Conservation (phyloP, 2,113 vertebrate species). For the Sinocyclocheilus anshuiensis region DNA sequence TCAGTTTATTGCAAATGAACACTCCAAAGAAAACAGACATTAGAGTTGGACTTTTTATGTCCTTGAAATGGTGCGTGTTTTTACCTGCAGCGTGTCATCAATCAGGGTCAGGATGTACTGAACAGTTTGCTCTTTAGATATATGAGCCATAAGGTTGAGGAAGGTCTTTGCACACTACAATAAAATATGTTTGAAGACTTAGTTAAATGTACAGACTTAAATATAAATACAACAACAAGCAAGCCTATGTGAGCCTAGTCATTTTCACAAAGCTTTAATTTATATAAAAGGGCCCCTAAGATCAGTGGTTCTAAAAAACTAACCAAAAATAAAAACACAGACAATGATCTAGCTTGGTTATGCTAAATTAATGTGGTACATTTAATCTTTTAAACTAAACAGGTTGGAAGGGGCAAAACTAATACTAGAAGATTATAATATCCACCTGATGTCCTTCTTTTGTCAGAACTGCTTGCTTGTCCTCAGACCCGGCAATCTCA, state of each 20-base stretch:
- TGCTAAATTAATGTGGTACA: not conserved
- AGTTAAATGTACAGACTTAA: not conserved
- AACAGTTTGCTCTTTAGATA: constrained; percentile 99
- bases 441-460: constrained; percentile 93
- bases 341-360: not conserved
- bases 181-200: not conserved
- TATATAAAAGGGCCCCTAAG: not conserved
- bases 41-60: not conserved
- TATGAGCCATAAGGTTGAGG: constrained; percentile 98
- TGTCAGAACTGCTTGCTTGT: constrained; percentile 91
- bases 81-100: constrained; percentile 96
- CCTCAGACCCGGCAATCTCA: constrained; percentile 89
- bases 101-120: constrained; percentile 98
- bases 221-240: not conserved
- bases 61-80: constrained; percentile 4
- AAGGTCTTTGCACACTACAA: constrained; percentile 96
- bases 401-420: not conserved
- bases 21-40: not conserved
- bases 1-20: not conserved
- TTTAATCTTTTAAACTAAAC: not conserved
- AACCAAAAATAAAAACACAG: not conserved
- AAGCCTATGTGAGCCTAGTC: not conserved
- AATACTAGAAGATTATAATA: not conserved
- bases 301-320: not conserved
- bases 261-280: not conserved